phyloP scores from a whole-genome alignment of 35 echinoderm and acorn worm genomes.

The Amphiura filiformis region DNA sequence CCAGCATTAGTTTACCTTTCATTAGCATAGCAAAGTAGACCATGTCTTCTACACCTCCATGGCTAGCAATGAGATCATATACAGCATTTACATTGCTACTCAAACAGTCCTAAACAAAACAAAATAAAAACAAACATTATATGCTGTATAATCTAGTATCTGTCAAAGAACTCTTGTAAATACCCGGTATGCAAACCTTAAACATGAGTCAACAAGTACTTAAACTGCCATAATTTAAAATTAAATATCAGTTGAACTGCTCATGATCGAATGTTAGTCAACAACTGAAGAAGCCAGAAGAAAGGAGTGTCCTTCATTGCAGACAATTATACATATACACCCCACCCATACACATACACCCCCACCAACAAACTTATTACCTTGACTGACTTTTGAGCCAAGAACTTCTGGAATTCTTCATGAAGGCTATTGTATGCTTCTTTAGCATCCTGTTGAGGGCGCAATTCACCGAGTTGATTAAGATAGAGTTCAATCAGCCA shows the following conservation, averaged over 20 bases:
- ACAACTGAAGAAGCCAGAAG: too few relatives aligned
- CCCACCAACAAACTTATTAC: too few relatives aligned
- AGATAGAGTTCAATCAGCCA: slow-evolving; percentile 95
- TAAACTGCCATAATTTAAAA: too few relatives aligned
- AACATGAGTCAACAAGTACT: too few relatives aligned
- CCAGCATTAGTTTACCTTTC: slow-evolving; percentile 94
- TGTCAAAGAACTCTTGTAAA: too few relatives aligned
- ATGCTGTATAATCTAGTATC: too few relatives aligned
- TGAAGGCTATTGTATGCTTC: slow-evolving; percentile 59
- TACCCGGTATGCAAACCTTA: too few relatives aligned
- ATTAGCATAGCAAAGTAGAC: slow-evolving; percentile 99
- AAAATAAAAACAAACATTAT: background rate
- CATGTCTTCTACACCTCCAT: slow-evolving; percentile 97
- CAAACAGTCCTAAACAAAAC: slow-evolving; percentile 73
- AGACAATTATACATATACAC: too few relatives aligned
- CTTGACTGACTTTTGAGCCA: slow-evolving; percentile 81
- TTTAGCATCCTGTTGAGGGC: slow-evolving; percentile 50
- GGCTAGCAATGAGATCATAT: slow-evolving; percentile 97
- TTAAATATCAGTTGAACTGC: too few relatives aligned
- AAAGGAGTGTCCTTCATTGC: too few relatives aligned
- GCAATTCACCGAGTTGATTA: slow-evolving; percentile 76
- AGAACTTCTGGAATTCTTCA: slow-evolving; percentile 88
- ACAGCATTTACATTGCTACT: slow-evolving; percentile 85
- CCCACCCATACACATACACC: too few relatives aligned
- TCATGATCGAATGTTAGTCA: too few relatives aligned